Percentiles rank a stretch among this genome's conserved stretches.
Evolutionary conservation across 2,113 vertebrate genomes (phyloP).

Genomic region (Neodon shergylaensis): DNA sequence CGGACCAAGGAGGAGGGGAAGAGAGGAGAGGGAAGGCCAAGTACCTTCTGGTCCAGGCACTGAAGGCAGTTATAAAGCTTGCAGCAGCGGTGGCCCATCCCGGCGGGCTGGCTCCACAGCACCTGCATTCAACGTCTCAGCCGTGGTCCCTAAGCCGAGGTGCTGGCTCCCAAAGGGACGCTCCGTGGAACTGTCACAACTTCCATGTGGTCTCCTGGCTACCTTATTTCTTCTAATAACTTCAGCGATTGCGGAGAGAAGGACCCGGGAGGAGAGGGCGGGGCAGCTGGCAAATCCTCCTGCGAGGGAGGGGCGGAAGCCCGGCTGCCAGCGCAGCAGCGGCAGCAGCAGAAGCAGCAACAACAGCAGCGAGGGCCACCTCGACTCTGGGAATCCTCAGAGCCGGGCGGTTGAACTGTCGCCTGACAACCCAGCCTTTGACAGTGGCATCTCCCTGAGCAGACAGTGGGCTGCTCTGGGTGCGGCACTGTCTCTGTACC

Average conservation of each 20-base stretch:
- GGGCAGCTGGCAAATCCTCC: conserved; percentile 34
- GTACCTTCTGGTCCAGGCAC: conserved; percentile 92
- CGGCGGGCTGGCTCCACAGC: conserved; percentile 68
- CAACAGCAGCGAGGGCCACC: conserved; percentile 47
- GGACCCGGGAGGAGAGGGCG: conserved; percentile 47
- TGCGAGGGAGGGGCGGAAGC: not conserved
- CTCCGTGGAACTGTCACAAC: conserved; percentile 75
- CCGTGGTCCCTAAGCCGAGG: conserved; percentile 67
- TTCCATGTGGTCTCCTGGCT: conserved; percentile 75
- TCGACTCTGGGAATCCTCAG: conserved; percentile 42
- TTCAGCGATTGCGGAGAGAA: conserved; percentile 45
- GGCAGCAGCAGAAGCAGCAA: not conserved
- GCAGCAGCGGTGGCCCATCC: conserved; percentile 92
- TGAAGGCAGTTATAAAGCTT: conserved; percentile 85
- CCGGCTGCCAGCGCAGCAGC: conserved; percentile 25
- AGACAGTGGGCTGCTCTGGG: conserved; percentile 25
- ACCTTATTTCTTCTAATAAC: conserved; percentile 79
- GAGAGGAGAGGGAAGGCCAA: conserved; percentile 71
- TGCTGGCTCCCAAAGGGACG: conserved; percentile 46
- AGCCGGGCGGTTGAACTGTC: conserved; percentile 42
- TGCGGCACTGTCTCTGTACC: not conserved
- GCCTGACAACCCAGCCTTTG: conserved; percentile 24
- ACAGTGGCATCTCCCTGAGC: not conserved
- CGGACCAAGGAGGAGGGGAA: conserved; percentile 55
- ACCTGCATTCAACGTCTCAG: conserved; percentile 78